Evolutionary conservation across 1,140 invertebrate species (phyloP), one percentile per base, ranked within the genome.

Genomic region (Halyomorpha halys): DNA sequence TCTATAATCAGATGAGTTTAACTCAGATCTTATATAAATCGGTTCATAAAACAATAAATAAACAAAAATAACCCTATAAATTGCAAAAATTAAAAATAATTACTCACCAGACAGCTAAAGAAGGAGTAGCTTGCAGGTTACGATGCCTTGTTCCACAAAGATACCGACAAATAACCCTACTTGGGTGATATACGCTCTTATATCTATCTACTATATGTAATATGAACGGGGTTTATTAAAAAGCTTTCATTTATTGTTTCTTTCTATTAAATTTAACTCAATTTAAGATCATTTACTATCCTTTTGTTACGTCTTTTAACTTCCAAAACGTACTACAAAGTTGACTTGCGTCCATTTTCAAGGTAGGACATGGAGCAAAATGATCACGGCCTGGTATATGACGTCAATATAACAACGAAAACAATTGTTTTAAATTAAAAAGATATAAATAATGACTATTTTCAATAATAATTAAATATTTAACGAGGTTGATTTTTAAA

Each of bases 321-420:
- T 39, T 39, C 34, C 34, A 39, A 9, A 39, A 39, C 34, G 34
- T 39, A 11, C 34, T 8, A 39, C 34, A 39, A 39, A 39, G 18
- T 23, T 56, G 53, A 56, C 53, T 56, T 56, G 53, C 53, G 53
- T 56, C 53, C 53, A 56, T 56, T 56, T 56, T 56, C 19, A 23
- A 56, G 53, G 53, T 56, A 23, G 53, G 8, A 23, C 53, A 56
- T 39, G 34, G 34, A 39, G 34, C 53, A 56, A 9, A 56, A 56
- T 56, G 53, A 56, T 23, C 53, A 56, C 53, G 3, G 15, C 53
- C 53, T 23, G 23, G 23, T 23, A 56, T 11, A 56, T 56, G 53
- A 56, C 53, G 53, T 56, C 53, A 56, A 21, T 39, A 39, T 39
- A 3, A 39, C 5, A 39, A 39, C 1, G 13, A 39, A 39, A 39